Conservation (phyloP, 2,113 vertebrate genomes). For the Sorex araneus region DNA sequence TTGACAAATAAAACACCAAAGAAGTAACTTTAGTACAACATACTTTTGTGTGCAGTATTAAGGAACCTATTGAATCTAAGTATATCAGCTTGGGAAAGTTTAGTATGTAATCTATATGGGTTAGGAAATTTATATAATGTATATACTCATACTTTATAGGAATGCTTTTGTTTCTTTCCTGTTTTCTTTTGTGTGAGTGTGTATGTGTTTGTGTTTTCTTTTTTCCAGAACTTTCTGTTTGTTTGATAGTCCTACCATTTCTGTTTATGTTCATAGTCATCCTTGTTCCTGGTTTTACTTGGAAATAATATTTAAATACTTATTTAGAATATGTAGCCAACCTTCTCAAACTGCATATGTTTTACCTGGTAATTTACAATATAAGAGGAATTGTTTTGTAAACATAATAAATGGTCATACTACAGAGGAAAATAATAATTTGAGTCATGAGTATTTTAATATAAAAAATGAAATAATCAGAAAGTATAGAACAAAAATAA, state of each 20-base stretch:
- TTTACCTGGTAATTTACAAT: slow-evolving; percentile 15
- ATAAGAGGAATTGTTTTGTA: slow-evolving; percentile 39
- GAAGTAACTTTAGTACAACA: not conserved
- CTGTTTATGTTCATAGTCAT: slow-evolving; percentile 56
- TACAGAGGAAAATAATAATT: not conserved
- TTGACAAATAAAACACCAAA: slow-evolving; percentile 60
- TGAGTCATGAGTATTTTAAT: not conserved
- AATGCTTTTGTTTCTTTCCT: slow-evolving; percentile 49
- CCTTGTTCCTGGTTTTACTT: slow-evolving; percentile 63
- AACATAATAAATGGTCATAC: slow-evolving; percentile 22
- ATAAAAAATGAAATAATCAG: slow-evolving; percentile 43
- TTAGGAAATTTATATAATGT: slow-evolving; percentile 49
- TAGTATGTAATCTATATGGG: slow-evolving; percentile 34
- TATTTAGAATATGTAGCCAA: slow-evolving; percentile 55
- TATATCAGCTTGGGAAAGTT: slow-evolving; percentile 34
- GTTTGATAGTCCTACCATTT: slow-evolving; percentile 50
- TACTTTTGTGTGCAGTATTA: slow-evolving; percentile 50
- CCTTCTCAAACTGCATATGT: slow-evolving; percentile 52
- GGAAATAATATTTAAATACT: slow-evolving; percentile 56
- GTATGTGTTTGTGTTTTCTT: slow-evolving; percentile 39
- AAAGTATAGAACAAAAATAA: slow-evolving; percentile 56
- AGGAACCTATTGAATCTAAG: slow-evolving; percentile 45
- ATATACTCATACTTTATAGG: slow-evolving; percentile 1
- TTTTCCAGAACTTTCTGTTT: slow-evolving; percentile 59
- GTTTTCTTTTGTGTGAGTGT: not conserved